A percentile compares a stretch with the other conserved stretches of the same genome.
Evolutionary conservation across 2,797 vertebrate species (phyloP).

Genomic region (Acomys russatus): DNA sequence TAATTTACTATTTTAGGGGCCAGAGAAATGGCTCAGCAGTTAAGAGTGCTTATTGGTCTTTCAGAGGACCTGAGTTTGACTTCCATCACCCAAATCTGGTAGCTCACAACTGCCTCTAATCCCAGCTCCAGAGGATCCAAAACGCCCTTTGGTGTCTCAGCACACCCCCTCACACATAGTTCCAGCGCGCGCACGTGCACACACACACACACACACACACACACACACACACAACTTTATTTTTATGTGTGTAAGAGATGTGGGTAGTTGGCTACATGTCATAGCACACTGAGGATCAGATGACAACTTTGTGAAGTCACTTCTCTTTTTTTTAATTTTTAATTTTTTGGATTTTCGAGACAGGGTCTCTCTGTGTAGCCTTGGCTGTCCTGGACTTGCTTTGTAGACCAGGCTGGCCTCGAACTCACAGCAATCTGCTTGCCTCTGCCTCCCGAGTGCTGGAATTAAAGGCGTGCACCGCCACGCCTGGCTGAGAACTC

Average conservation of each 20-base stretch:
- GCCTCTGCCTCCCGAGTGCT: too few relatives aligned
- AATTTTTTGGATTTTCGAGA: too few relatives aligned
- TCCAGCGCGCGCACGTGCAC: too few relatives aligned
- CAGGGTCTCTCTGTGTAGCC: too few relatives aligned
- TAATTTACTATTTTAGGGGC: not conserved
- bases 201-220: not conserved
- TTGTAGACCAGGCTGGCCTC: too few relatives aligned
- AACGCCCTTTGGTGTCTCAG: not conserved
- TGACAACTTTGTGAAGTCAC: not conserved
- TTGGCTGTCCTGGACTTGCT: too few relatives aligned
- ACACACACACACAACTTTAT: too few relatives aligned
- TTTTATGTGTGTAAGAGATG: not conserved
- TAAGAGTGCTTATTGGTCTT: not conserved
- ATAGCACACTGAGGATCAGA: not conserved
- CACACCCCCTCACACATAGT: not conserved
- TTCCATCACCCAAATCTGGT: not conserved
- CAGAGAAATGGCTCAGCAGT: not conserved
- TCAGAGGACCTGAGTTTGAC: not conserved
- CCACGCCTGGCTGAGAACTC: not conserved
- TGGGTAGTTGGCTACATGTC: not conserved
- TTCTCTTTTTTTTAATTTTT: not conserved
- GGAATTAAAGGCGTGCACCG: too few relatives aligned
- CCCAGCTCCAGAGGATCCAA: not conserved
- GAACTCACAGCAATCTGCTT: too few relatives aligned
- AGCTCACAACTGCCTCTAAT: not conserved